Percentiles rank a stretch among this genome's conserved stretches.
These are phyloP conservation scores for Parelbella ahira DNA, from an alignment of 2,888 invertebrate species.

Conservation along the genomic window DNA sequence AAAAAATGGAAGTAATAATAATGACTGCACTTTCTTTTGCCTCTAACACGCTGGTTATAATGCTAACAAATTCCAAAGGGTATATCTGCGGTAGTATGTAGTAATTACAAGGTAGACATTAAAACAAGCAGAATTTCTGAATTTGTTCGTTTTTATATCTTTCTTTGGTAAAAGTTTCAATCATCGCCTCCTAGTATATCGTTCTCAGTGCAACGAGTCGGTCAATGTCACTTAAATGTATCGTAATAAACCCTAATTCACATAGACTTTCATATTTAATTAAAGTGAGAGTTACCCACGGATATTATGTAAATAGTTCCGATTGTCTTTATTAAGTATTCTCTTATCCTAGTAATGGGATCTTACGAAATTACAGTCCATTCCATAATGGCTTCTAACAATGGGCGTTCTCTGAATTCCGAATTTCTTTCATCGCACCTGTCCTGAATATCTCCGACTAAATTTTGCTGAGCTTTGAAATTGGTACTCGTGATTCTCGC, in stretches of 20 bases:
- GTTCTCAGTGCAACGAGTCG: not conserved
- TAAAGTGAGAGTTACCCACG: conserved; percentile 31
- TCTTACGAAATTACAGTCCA: conserved; percentile 23
- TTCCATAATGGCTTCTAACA: conserved; percentile 19
- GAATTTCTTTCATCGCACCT: conserved; percentile 33
- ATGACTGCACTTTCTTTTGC: no score
- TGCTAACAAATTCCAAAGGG: no score
- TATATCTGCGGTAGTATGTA: no score
- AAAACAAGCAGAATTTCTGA: no score
- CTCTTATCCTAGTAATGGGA: conserved; percentile 34
- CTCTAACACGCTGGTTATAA: no score
- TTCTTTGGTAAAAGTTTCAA: no score
- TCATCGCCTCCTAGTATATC: no score
- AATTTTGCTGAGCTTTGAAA: conserved; percentile 9
- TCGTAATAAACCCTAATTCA: conserved; percentile 30
- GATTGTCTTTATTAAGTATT: conserved; percentile 37
- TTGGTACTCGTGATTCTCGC: conserved; percentile 4
- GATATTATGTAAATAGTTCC: conserved; percentile 38
- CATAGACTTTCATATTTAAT: conserved; percentile 35
- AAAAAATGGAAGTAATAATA: no score
- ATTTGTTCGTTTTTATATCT: no score
- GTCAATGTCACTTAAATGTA: conserved; percentile 27
- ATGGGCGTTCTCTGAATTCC: conserved; percentile 24
- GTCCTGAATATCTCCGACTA: conserved; percentile 21
- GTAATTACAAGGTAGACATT: no score